Base-by-base conservation (phyloP, 2,113 vertebrate species). In the Scomber japonicus region DNA sequence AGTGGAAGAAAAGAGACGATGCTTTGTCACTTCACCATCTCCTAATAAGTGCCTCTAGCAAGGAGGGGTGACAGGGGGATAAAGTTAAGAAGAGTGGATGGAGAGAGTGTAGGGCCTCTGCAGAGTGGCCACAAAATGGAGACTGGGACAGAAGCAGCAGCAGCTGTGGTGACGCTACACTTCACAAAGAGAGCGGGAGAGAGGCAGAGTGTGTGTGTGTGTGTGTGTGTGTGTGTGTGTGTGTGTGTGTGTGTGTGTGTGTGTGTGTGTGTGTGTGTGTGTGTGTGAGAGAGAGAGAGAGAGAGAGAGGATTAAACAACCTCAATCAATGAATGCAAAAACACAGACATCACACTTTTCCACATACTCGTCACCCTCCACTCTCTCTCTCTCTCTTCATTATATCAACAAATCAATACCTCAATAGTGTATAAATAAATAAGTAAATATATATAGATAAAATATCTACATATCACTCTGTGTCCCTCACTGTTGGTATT, bases 81-180 rank as follows among this genome's bases (percentile, higher is more conserved):
- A 30, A 87, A 88, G 85, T 92, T 81, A 71, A 73, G 77, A 86
- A 49, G 72, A 75, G 82, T 60, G 73, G 64, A 62, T 68, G 75
- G 66, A 59, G 68, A 90, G 71, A 84, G 62, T 61, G 45, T 60
- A 50, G 69, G 88, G 82, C 80, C 81, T 80, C 73, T 75, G 85
- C 85, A 83, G 88, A 91, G 87, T 90, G 85, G 89, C 72, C 82
- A 91, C 91, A 93, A 94, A 94, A 94, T 95, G 94, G 93, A 92
- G 92, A 90, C 88, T 71, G 86, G 86, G 86, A 89, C 83, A 77
- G 88, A 89, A 90, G 84, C 83, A 76, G 77, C 85, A 92, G 92
- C 89, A 93, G 91, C 87, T 91, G 89, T 83, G 88, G 90, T 89
- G 90, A 88, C 80, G 81, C 90, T 77, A 80, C 79, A 88, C 88